A percentile compares a stretch with the other conserved stretches of the same genome.
These are phyloP conservation scores for Hypomecis punctinalis DNA, from an alignment of 2,888 invertebrate species.

Conservation along the genomic window DNA sequence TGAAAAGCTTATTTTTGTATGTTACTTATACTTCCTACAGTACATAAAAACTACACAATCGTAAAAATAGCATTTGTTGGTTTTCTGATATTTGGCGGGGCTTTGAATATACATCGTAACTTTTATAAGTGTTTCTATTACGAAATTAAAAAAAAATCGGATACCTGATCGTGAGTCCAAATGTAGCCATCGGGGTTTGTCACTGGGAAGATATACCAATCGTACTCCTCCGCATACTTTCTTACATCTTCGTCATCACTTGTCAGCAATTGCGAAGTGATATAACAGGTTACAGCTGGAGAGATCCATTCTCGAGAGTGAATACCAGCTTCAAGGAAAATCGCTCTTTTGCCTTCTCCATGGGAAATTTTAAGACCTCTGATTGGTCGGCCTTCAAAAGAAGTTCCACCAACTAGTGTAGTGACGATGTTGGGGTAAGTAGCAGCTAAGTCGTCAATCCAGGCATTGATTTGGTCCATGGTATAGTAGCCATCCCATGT, in stretches of 20 bases:
- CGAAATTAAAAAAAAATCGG: no score
- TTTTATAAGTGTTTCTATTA: no score
- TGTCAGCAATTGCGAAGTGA: constrained; percentile 88
- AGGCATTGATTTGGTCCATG: constrained; percentile 85
- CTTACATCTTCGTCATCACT: constrained; percentile 81
- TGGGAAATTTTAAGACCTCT: constrained; percentile 74
- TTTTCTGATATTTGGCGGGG: no score
- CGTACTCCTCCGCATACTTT: constrained; percentile 86
- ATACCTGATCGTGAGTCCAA: constrained; percentile 86
- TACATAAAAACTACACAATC: no score
- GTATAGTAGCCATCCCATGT: constrained; percentile 85
- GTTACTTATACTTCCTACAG: no score
- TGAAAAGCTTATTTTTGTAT: no score
- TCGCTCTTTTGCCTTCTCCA: constrained; percentile 60
- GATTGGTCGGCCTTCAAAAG: constrained; percentile 74
- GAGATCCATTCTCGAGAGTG: constrained; percentile 92
- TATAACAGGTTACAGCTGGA: constrained; percentile 87
- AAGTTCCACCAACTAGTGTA: constrained; percentile 64
- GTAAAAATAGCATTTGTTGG: no score
- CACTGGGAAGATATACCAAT: constrained; percentile 91
- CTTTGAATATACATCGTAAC: no score
- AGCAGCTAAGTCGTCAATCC: constrained; percentile 80
- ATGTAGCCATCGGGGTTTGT: constrained; percentile 91
- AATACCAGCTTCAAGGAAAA: constrained; percentile 81
- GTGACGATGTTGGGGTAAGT: constrained; percentile 77